phyloP scores from a whole-genome alignment of 2,888 invertebrate genomes.

The Diarsia dahlii region DNA sequence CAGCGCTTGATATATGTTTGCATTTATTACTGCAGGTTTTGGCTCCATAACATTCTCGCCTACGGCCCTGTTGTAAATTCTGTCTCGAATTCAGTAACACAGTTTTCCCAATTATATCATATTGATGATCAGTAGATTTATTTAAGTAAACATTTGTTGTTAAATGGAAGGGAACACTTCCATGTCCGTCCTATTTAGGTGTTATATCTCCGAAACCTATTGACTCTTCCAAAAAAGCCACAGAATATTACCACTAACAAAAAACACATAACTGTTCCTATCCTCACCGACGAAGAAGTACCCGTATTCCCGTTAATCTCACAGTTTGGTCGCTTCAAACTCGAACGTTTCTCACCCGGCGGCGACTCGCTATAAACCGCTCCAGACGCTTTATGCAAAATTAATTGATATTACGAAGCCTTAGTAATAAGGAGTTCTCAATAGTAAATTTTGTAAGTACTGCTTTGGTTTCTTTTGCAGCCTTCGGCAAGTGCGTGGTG shows the following conservation, averaged over 20 bases:
- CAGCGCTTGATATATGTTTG: too few species aligned
- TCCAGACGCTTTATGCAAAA: slow-evolving; percentile 62
- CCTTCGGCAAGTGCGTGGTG: slow-evolving; percentile 37
- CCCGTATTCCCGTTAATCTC: slow-evolving; percentile 43
- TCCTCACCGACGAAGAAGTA: neutral
- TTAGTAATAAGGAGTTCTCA: slow-evolving; percentile 53
- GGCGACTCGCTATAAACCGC: slow-evolving; percentile 55
- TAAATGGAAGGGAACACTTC: neutral
- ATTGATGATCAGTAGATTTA: neutral
- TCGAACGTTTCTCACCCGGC: slow-evolving; percentile 42
- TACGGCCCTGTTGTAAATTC: too few species aligned
- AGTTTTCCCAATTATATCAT: too few species aligned
- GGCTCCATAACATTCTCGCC: too few species aligned
- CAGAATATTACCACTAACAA: neutral
- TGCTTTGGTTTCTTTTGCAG: slow-evolving; percentile 27
- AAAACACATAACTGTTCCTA: neutral
- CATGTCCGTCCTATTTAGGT: too few species aligned
- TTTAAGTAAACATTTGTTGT: neutral
- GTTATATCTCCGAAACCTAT: neutral
- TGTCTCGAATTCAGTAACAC: too few species aligned
- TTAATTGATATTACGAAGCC: slow-evolving; percentile 64
- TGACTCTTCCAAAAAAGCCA: neutral
- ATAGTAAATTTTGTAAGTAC: slow-evolving; percentile 52
- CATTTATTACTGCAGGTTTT: too few species aligned
- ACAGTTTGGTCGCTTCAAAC: slow-evolving; percentile 33